Conservation (phyloP, 2,797 vertebrate genomes). For the Micropoecilia bifurca region DNA sequence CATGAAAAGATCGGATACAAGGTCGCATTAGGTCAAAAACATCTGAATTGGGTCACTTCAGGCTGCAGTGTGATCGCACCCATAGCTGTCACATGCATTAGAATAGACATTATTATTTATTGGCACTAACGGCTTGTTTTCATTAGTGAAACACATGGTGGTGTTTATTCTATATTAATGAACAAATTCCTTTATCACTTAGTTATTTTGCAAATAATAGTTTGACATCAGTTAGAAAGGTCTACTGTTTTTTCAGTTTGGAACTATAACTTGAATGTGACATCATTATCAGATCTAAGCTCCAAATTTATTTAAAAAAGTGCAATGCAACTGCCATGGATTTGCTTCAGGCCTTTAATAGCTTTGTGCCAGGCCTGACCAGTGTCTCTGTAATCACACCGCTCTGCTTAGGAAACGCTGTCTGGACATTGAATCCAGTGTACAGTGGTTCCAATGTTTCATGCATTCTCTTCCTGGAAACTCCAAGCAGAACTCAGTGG, state of each 20-base stretch:
- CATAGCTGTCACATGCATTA: background rate
- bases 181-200: background rate
- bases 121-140: background rate
- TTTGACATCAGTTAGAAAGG: background rate
- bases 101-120: background rate
- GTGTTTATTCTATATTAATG: background rate
- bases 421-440: background rate
- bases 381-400: background rate
- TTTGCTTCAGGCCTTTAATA: background rate
- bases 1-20: no score
- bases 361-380: background rate
- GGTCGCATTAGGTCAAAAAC: no score
- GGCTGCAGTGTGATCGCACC: no score
- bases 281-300: background rate
- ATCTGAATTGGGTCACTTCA: no score
- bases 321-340: background rate
- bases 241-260: background rate
- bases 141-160: background rate
- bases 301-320: background rate
- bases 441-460: background rate
- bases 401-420: background rate
- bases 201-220: background rate
- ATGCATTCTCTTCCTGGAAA: background rate
- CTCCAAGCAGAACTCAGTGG: background rate
- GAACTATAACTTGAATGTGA: background rate